phyloP scores from a whole-genome alignment of 1,140 invertebrate genomes.

The Drosophila tani region DNA sequence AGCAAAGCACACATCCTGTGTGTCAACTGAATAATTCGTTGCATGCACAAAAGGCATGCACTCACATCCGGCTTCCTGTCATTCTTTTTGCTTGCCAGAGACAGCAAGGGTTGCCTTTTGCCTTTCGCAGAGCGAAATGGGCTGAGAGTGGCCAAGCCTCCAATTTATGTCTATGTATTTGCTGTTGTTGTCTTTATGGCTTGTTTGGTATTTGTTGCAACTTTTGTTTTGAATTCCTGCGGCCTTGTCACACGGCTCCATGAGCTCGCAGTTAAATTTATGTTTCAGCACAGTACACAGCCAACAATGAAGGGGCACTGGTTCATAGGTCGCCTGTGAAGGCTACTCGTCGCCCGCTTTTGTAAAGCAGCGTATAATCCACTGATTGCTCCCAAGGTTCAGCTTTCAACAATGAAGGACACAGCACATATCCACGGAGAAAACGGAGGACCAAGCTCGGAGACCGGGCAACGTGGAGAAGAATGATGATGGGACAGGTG shows the following conservation, averaged over 20 bases:
- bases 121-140: constrained; percentile 11
- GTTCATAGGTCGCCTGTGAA: constrained; percentile 51
- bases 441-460: background rate
- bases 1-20: constrained; percentile 81
- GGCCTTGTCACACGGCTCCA: constrained; percentile 79
- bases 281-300: constrained; percentile 59
- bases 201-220: constrained; percentile 82
- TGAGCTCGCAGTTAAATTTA: constrained; percentile 79
- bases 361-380: constrained; percentile 75
- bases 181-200: constrained; percentile 77
- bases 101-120: constrained; percentile 23
- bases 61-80: constrained; percentile 83
- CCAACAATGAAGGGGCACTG: constrained; percentile 62
- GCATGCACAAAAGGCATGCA: constrained; percentile 83
- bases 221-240: constrained; percentile 83
- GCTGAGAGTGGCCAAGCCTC: constrained; percentile 33
- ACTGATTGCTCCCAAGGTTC: constrained; percentile 82
- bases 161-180: constrained; percentile 74
- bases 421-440: constrained; percentile 29
- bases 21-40: constrained; percentile 84
- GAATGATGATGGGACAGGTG: constrained; percentile 22
- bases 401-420: constrained; percentile 77
- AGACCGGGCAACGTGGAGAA: background rate
- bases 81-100: constrained; percentile 72
- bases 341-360: constrained; percentile 37